phyloP scores from a whole-genome alignment of 2,888 invertebrate species.

The Tetragonisca angustula region DNA sequence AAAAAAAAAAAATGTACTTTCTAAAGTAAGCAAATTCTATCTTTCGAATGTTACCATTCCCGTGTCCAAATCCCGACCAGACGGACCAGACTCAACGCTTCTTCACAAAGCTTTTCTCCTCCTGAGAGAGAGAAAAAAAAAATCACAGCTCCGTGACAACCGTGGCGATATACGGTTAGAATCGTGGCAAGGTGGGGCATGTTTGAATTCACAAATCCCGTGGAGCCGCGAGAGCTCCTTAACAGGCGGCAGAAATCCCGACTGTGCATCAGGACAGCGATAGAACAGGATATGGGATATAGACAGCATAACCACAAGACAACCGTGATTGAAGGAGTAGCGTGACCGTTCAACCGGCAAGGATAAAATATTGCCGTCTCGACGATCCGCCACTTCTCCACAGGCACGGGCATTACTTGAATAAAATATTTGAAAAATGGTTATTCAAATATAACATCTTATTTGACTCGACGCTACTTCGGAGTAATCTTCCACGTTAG shows the following conservation, averaged over 20 bases:
- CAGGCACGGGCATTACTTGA: no score
- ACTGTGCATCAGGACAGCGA: conserved; percentile 40
- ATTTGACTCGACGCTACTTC: no score
- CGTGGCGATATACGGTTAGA: not conserved
- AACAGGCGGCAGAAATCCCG: conserved; percentile 55
- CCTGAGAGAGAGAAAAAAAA: not conserved
- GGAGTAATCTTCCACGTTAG: no score
- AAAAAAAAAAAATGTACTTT: no score
- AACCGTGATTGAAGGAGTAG: conserved; percentile 45
- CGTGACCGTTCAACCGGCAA: conserved; percentile 4
- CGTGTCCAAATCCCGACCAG: not conserved
- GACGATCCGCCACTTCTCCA: conserved; percentile 46
- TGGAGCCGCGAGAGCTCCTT: conserved; percentile 50
- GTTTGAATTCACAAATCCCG: not conserved
- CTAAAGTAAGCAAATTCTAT: not conserved
- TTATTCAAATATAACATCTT: no score
- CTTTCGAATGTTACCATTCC: not conserved
- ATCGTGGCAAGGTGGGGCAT: not conserved
- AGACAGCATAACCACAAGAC: conserved; percentile 63
- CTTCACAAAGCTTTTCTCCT: not conserved
- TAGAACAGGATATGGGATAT: conserved; percentile 68
- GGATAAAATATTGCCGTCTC: conserved; percentile 59
- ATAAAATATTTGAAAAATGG: no score
- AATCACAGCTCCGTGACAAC: not conserved
- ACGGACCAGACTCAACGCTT: not conserved